Conservation (phyloP, 1,140 invertebrate species). For the Megalonaias nervosa region DNA sequence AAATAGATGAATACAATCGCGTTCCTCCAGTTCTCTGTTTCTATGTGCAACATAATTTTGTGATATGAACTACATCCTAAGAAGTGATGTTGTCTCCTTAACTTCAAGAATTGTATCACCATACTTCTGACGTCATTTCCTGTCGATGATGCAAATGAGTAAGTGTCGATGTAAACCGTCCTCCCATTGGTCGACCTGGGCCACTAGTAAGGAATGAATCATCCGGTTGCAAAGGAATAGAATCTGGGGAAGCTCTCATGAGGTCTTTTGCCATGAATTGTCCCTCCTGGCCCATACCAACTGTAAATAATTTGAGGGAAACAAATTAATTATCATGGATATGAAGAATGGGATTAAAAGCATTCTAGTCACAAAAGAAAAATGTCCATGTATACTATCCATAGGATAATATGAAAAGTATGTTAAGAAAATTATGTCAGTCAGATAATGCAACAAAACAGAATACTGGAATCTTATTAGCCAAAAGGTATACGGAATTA, state of each 20-base stretch:
- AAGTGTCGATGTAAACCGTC: constrained; percentile 16
- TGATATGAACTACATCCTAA: too few species aligned
- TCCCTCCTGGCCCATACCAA: constrained; percentile 26
- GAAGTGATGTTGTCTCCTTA: too few species aligned
- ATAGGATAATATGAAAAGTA: neutral
- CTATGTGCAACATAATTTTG: too few species aligned
- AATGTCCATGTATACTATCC: neutral
- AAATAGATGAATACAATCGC: too few species aligned
- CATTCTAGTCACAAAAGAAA: neutral
- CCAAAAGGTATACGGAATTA: neutral
- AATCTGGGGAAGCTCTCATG: constrained; percentile 24
- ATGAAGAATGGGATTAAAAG: neutral
- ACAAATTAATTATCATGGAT: neutral
- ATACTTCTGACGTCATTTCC: constrained; percentile 39
- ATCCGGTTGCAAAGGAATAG: constrained; percentile 30
- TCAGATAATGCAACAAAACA: neutral
- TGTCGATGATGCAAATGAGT: constrained; percentile 17
- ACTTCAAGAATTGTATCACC: constrained; percentile 9
- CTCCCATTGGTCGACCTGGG: constrained; percentile 27
- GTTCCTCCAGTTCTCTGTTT: too few species aligned
- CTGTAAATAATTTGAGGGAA: constrained; percentile 1
- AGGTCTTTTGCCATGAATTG: constrained; percentile 29
- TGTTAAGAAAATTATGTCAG: neutral
- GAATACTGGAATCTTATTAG: neutral
- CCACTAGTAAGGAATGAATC: constrained; percentile 23